These are phyloP conservation scores for Neodiprion virginianus DNA, from an alignment of 1,140 invertebrate species.

Conservation along the genomic window DNA sequence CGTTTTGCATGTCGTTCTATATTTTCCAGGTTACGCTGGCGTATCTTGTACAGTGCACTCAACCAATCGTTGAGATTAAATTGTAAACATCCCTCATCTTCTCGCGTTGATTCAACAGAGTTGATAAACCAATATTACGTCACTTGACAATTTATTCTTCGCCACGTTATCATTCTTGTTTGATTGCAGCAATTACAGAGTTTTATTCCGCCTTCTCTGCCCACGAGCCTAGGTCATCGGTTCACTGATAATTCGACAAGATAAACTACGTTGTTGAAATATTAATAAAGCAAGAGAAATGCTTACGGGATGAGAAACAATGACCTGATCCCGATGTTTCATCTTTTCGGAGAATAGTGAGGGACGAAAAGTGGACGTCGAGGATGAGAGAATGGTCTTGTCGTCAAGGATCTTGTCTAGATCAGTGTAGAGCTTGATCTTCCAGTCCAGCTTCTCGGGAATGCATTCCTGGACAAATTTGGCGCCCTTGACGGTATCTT, in stretches of 20 bases:
- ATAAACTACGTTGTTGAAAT: constrained; percentile 15
- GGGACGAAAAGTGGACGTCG: constrained; percentile 88
- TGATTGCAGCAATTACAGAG: no score
- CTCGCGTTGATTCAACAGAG: no score
- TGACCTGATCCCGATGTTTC: constrained; percentile 76
- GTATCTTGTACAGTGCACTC: no score
- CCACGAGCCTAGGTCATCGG: no score
- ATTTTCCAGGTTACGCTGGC: no score
- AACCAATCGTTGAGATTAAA: no score
- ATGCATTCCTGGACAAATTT: constrained; percentile 90
- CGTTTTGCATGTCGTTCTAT: neutral
- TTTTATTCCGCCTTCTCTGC: no score
- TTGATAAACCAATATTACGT: no score
- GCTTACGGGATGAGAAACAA: constrained; percentile 88
- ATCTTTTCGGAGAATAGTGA: constrained; percentile 84
- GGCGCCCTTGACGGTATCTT: constrained; percentile 73
- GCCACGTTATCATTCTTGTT: no score
- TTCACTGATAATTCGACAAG: no score
- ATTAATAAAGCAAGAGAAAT: constrained; percentile 21
- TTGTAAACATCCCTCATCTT: no score
- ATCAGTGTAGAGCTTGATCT: constrained; percentile 79
- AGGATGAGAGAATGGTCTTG: constrained; percentile 84
- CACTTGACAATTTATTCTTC: no score
- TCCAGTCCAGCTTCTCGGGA: constrained; percentile 87
- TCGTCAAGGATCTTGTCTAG: constrained; percentile 79